Evolutionary conservation across 2,113 vertebrate genomes (phyloP), one percentile per base, ranked within the genome.

Genomic region (Hyperopisus bebe): DNA sequence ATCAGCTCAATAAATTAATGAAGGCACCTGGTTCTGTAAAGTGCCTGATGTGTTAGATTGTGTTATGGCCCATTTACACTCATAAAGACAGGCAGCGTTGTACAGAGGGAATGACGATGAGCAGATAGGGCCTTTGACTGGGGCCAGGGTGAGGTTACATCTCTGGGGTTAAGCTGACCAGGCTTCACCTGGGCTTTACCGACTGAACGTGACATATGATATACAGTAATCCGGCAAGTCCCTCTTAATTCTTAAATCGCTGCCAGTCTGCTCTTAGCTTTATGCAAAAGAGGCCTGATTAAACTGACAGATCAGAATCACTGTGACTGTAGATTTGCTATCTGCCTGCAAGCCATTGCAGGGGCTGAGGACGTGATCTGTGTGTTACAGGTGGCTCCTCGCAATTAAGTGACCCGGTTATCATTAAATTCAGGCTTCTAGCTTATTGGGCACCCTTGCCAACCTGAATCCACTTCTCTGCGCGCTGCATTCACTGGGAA

Each of bases 41-140:
- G 95, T 94, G 93, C 93, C 90, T 92, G 90, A 91, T 94, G 93
- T 94, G 95, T 94, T 95, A 94, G 92, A 96, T 96, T 94, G 94
- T 94, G 95, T 95, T 95, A 95, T 94, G 94, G 94, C 94, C 94
- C 94, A 95, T 94, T 96, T 94, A 90, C 92, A 94, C 94, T 94
- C 91, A 96, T 95, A 94, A 93, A 93, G 88, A 91, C 89, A 89
- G 90, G 27, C 92, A 93, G 94, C 93, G 94, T 94, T 92, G 91
- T 90, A 66, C 89, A 91, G 44, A 94, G 93, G 92, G 94, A 90
- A 93, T 91, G 94, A 93, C 92, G 92, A 88, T 92, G 90, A 91
- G 66, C 27, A 88, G 93, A 94, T 94, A 92, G 92, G 80, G 91
- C 92, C 93, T 92, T 95, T 95, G 92, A 92, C 90, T 92, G 93